Conservation (phyloP, 2,888 invertebrate genomes). For the Himalopsyche tibetana region DNA sequence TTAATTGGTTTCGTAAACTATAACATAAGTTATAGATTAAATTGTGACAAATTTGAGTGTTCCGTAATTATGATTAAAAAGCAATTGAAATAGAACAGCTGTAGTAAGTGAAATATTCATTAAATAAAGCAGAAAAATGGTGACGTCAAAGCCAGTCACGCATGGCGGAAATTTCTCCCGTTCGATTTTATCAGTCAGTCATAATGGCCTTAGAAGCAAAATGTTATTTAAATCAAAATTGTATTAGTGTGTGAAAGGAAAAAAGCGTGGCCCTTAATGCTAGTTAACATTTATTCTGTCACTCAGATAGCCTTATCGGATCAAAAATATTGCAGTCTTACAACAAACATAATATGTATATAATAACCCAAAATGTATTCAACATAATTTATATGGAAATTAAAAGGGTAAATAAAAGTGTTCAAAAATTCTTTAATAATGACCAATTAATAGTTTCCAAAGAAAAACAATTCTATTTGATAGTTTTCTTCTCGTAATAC, state of each 20-base stretch:
- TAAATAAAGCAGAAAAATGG: conserved; percentile 14
- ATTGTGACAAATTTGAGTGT: neutral
- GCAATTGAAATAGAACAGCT: conserved; percentile 9
- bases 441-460: no score
- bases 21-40: no score
- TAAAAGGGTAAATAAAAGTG: no score
- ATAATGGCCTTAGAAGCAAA: conserved; percentile 27
- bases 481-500: no score
- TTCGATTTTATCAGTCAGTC: conserved; percentile 23
- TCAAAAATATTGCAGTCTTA: conserved; percentile 7
- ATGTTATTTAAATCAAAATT: conserved; percentile 42
- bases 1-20: no score
- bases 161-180: conserved; percentile 14
- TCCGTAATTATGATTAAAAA: neutral
- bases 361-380: neutral
- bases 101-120: conserved; percentile 37
- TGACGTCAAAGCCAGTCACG: conserved; percentile 28
- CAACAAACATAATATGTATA: neutral
- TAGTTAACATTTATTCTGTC: conserved; percentile 40
- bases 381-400: no score
- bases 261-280: conserved; percentile 15
- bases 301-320: conserved; percentile 14
- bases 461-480: no score
- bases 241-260: conserved; percentile 31
- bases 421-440: no score